Base-by-base conservation (phyloP, 2,113 vertebrate genomes). In the Chascanopsetta lugubris region DNA sequence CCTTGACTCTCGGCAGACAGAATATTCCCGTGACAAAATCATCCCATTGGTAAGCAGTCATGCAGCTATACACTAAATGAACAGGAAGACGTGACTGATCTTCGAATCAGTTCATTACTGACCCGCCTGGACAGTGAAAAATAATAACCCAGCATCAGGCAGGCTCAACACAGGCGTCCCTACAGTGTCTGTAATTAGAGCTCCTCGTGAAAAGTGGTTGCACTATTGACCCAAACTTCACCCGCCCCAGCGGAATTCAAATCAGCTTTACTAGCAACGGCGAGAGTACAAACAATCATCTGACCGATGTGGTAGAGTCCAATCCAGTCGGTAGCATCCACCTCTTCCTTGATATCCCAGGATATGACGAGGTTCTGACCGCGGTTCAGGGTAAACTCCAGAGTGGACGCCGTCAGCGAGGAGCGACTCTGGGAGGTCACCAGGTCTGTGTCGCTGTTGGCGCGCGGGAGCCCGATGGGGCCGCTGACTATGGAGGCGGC, bases 321-420 rank as follows among this genome's bases (percentile, higher is more conserved):
- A 26, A 99, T 99, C 97, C 97, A 99, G 83, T 99, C 97, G 1
- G 96, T 98, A 1, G 97, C 96, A 25, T 98, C 97, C 78, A 99
- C 97, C 76, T 99, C 97, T 88, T 99, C 97, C 78, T 99, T 99
- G 85, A 99, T 99, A 86, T 99, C 97, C 97, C 97, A 99, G 81
- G 95, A 96, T 85, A 99, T 98, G 22, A 99, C 94, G 34, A 99
- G 94, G 77, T 97, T 95, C 91, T 98, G 95, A 34, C 95, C 94
- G 0, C 95, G 94, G 40, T 94, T 94, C 73, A 99, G 77, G 0
- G 95, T 96, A 72, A 95, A 95, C 61, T 99, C 97, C 0, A 97
- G 94, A 68, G 95, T 96, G 81, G 95, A 98, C 1, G 96, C 96
- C 0, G 97, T 99, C 58, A 99, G 50, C 10, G 97, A 98, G 15